These are phyloP conservation scores for Lepidocyrtinus sp. DNA, from an alignment of 2,888 invertebrate species.

Conservation along the genomic window DNA sequence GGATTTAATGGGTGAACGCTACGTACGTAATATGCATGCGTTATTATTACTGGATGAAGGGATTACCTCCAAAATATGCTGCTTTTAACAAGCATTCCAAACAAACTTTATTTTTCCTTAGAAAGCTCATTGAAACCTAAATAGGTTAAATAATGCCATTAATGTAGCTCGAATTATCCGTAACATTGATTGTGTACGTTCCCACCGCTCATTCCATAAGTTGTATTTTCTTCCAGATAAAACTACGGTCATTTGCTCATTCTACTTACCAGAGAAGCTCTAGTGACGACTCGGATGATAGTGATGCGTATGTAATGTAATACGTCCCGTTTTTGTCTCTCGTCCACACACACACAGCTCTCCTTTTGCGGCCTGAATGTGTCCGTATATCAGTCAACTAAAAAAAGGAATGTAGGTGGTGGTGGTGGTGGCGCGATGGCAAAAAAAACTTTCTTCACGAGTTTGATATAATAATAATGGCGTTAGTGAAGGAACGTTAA, in stretches of 20 bases:
- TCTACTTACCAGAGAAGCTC: constrained; percentile 12
- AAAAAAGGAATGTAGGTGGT: not conserved
- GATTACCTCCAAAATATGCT: too few species aligned
- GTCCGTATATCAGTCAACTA: constrained; percentile 55
- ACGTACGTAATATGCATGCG: constrained; percentile 35
- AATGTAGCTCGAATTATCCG: too few species aligned
- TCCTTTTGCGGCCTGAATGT: constrained; percentile 30
- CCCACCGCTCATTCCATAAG: not conserved
- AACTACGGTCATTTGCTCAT: constrained; percentile 56
- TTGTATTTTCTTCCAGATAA: constrained; percentile 2
- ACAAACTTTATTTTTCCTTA: too few species aligned
- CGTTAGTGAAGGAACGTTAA: constrained; percentile 39
- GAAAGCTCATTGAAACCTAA: too few species aligned
- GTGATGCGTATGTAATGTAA: constrained; percentile 51
- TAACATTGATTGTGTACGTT: not conserved
- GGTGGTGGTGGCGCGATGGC: constrained; percentile 11
- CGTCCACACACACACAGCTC: constrained; percentile 32
- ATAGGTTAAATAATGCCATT: too few species aligned
- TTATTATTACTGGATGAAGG: constrained; percentile 42
- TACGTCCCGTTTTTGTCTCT: constrained; percentile 53
- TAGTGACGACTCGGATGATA: constrained; percentile 36
- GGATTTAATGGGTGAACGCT: constrained; percentile 60
- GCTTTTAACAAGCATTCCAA: too few species aligned
- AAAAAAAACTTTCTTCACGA: constrained; percentile 12
- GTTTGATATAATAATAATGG: constrained; percentile 56